Percentiles rank a stretch among this genome's conserved stretches.
Conservation (phyloP, 1,140 invertebrate genomes). For the Drosophila chauvacae region DNA sequence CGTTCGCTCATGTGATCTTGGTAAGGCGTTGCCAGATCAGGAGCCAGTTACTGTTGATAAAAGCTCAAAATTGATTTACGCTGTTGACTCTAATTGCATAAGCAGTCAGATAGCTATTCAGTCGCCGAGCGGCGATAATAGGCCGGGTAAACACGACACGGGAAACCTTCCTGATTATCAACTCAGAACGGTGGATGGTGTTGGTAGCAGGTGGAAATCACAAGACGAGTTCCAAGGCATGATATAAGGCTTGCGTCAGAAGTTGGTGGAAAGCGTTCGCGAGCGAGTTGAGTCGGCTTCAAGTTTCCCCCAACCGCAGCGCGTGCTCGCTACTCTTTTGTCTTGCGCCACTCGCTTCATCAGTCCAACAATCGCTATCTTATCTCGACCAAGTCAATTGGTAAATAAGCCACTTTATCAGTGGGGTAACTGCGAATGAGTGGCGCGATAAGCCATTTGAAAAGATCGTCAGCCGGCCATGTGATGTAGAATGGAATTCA, state of each 20-base stretch:
- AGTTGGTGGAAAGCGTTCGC: conserved; percentile 21
- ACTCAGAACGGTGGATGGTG: neutral
- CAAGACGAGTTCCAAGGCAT: conserved; percentile 62
- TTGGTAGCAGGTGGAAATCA: conserved; percentile 50
- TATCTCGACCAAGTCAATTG: conserved; percentile 70
- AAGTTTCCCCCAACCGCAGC: conserved; percentile 22
- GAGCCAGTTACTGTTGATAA: conserved; percentile 23
- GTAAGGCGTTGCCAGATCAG: conserved; percentile 36
- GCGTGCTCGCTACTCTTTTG: conserved; percentile 57
- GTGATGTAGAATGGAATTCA: conserved; percentile 51
- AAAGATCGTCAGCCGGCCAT: conserved; percentile 54
- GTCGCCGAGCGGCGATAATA: conserved; percentile 51
- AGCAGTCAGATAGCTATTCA: conserved; percentile 49
- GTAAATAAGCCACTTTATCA: conserved; percentile 79
- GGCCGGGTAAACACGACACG: conserved; percentile 54
- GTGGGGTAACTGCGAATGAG: conserved; percentile 44
- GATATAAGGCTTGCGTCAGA: conserved; percentile 72
- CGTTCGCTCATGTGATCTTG: conserved; percentile 45
- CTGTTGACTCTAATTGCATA: conserved; percentile 68
- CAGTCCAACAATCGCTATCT: conserved; percentile 46
- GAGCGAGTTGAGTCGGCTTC: conserved; percentile 2
- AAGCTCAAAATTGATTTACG: conserved; percentile 58
- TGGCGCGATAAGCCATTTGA: conserved; percentile 52
- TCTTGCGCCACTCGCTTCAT: conserved; percentile 14
- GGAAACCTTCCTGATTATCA: conserved; percentile 29